Base-by-base conservation (phyloP, 2,113 vertebrate species). In the Chaenocephalus aceratus region DNA sequence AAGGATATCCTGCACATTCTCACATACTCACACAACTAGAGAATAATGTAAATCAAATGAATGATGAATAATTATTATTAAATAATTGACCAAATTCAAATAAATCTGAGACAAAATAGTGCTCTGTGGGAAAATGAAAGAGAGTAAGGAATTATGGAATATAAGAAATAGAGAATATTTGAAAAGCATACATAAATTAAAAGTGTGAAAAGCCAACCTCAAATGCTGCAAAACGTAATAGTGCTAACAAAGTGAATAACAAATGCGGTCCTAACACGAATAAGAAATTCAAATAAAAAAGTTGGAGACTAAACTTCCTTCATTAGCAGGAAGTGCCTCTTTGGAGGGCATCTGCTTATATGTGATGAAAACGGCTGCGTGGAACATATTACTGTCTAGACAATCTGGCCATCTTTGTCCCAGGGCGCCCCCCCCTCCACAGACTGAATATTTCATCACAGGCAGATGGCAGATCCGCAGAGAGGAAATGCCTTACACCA, bases 401-500 rank as follows among this genome's bases (percentile, higher is more conserved):
- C 77, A 90, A 85, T 86, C 75, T 88, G 86, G 66, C 75, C 65
- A 81, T 68, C 48, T 77, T 56, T 2, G 5, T 90, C 85, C 83
- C 79, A 75, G 21, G 59, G 70, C 34, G 23, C 23, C 45, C 70
- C 60, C 60, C 56, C 21, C 63, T 74, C 79, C 26, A 3, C 75
- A 82, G 71, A 54, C 68, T 60, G 61, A 81, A 80, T 83, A 66
- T 87, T 78, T 75, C 68, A 86, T 82, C 80, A 69, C 53, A 2
- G 48, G 72, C 87, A 88, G 88, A 90, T 90, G 89, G 83, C 30
- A 14, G 34, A 67, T 85, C 75, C 74, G 45, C 16, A 6, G 72
- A 82, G 62, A 82, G 83, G 75, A 88, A 88, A 83, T 83, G 83
- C 86, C 79, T 83, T 80, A 71, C 74, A 80, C 21, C 21, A 54